These are phyloP conservation scores for Drosophila testacea DNA, from an alignment of 2,888 invertebrate species.

Conservation along the genomic window DNA sequence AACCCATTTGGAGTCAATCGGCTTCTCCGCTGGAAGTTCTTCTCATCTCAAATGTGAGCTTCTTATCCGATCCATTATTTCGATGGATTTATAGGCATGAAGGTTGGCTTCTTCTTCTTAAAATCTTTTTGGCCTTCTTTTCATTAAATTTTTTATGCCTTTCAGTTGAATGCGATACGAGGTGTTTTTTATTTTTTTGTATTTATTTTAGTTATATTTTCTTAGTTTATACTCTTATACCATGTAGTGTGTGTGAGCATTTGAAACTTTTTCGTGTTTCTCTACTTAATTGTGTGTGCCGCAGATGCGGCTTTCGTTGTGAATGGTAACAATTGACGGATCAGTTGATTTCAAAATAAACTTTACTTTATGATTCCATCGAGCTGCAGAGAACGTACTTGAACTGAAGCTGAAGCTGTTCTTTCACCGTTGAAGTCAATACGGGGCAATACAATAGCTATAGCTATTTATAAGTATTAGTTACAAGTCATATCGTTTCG, in stretches of 20 bases:
- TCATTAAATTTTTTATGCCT: constrained; percentile 56
- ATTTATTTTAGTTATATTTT: constrained; percentile 31
- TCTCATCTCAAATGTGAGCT: constrained; percentile 57
- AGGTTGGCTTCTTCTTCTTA: constrained; percentile 44
- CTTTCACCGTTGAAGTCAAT: not conserved
- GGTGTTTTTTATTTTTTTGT: constrained; percentile 48
- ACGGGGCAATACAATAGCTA: too few species aligned
- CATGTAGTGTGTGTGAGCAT: not conserved
- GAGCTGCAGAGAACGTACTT: constrained; percentile 7
- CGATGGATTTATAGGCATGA: constrained; percentile 78
- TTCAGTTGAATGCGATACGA: constrained; percentile 35
- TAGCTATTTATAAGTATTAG: too few species aligned
- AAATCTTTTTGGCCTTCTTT: constrained; percentile 16
- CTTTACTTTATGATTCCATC: not conserved
- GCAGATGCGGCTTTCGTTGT: too few species aligned
- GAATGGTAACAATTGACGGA: too few species aligned
- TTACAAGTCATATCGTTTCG: too few species aligned
- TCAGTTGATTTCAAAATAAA: too few species aligned
- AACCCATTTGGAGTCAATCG: constrained; percentile 35
- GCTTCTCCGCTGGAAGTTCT: constrained; percentile 32
- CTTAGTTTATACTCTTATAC: constrained; percentile 11
- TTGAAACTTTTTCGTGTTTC: constrained; percentile 43
- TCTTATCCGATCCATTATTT: constrained; percentile 81
- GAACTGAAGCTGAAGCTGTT: not conserved
- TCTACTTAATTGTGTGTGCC: not conserved